Conservation (phyloP, 2,888 invertebrate genomes). For the Alloplasta piceator region DNA sequence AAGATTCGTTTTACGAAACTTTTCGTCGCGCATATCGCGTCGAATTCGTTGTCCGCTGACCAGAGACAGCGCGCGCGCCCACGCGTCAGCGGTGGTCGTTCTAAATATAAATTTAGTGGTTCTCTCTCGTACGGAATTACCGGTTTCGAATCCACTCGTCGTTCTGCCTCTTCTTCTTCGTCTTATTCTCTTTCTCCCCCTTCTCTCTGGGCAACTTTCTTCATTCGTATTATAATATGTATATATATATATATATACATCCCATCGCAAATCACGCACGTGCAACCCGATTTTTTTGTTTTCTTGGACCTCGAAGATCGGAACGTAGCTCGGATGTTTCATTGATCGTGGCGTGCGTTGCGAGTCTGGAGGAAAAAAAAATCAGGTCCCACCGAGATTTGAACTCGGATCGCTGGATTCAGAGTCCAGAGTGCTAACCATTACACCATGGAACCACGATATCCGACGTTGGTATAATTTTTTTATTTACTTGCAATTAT, state of each 20-base stretch:
- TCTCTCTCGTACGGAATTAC: slow-evolving; percentile 76
- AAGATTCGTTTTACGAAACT: slow-evolving; percentile 29
- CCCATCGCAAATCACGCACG: slow-evolving; percentile 52
- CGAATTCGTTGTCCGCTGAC: slow-evolving; percentile 72
- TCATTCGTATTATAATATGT: slow-evolving; percentile 20
- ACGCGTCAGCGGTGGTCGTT: slow-evolving; percentile 76
- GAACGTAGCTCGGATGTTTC: slow-evolving; percentile 25
- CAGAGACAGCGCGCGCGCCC: slow-evolving; percentile 72
- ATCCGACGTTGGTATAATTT: no score
- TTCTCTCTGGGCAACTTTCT: slow-evolving; percentile 28
- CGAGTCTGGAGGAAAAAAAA: slow-evolving; percentile 20
- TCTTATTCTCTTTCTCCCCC: slow-evolving; percentile 32
- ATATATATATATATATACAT: no score
- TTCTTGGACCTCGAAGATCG: slow-evolving; percentile 44
- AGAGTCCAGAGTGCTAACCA: slow-evolving; percentile 92
- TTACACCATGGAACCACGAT: slow-evolving; percentile 87
- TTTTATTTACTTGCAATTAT: no score
- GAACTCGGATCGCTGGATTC: slow-evolving; percentile 92
- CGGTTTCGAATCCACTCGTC: slow-evolving; percentile 77
- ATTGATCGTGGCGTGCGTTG: slow-evolving; percentile 43
- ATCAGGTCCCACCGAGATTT: slow-evolving; percentile 89
- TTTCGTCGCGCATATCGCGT: slow-evolving; percentile 15
- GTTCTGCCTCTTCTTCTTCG: slow-evolving; percentile 35
- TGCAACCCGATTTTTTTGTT: slow-evolving; percentile 35
- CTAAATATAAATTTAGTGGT: slow-evolving; percentile 77